These are phyloP conservation scores for Lithobates pipiens DNA, from an alignment of 2,797 vertebrate genomes.

Conservation along the genomic window DNA sequence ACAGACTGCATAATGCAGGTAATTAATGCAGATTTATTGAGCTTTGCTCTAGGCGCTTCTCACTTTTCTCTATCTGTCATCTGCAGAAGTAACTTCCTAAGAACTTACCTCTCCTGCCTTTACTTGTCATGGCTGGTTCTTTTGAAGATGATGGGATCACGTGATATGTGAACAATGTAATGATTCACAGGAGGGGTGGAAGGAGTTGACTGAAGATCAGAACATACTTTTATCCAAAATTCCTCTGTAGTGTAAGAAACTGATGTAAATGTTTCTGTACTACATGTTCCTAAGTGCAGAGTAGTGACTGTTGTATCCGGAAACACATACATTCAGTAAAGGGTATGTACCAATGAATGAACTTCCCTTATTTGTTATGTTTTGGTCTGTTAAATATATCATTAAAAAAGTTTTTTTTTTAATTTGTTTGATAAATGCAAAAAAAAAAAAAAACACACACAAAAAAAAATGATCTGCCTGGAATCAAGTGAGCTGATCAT, in stretches of 20 bases:
- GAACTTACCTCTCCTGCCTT: background rate
- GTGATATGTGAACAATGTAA: background rate
- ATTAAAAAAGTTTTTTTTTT: too few species aligned
- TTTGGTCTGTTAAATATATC: too few species aligned
- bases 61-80: background rate
- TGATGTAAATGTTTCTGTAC: background rate
- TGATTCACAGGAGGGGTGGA: conserved; percentile 18
- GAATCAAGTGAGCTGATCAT: too few species aligned
- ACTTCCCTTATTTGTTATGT: too few species aligned
- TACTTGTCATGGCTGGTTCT: background rate
- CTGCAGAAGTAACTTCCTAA: too few species aligned
- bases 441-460: too few species aligned
- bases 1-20: background rate
- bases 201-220: background rate
- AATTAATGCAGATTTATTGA: background rate
- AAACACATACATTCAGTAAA: background rate
- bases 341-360: too few species aligned
- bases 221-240: background rate
- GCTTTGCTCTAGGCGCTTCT: background rate
- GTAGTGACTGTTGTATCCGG: background rate
- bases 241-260: background rate
- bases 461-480: too few species aligned
- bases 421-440: too few species aligned
- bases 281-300: background rate
- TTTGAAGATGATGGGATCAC: background rate